Evolutionary conservation across 2,113 vertebrate species (phyloP).

Genomic region (Marmota monax): DNA sequence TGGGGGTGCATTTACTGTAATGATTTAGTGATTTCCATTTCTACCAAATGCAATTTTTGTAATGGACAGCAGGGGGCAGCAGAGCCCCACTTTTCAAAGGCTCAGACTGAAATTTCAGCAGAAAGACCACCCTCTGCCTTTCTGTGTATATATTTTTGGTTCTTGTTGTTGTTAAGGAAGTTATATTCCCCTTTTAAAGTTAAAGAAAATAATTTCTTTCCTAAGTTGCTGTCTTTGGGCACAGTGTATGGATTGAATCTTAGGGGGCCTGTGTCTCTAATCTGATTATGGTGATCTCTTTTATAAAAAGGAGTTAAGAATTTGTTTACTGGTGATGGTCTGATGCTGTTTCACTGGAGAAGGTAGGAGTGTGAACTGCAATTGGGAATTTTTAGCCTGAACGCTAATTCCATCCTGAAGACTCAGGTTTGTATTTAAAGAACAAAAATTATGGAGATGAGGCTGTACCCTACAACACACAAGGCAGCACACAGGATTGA

Average conservation of each 20-base stretch:
- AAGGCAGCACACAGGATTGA: not conserved
- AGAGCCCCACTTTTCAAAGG: constrained; percentile 80
- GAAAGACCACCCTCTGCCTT: not conserved
- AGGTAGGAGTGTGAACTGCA: not conserved
- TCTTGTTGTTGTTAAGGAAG: not conserved
- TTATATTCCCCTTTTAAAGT: not conserved
- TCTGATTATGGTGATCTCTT: not conserved
- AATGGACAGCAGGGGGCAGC: constrained; percentile 87
- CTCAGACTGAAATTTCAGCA: rapidly evolving
- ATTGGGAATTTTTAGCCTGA: not conserved
- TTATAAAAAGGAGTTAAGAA: constrained; percentile 13
- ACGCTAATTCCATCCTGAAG: not conserved
- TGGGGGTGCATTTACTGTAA: not conserved
- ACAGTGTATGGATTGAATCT: not conserved
- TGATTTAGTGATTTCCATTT: not conserved
- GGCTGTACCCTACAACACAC: not conserved
- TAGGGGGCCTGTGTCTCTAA: not conserved
- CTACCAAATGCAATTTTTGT: constrained; percentile 37
- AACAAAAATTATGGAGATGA: not conserved
- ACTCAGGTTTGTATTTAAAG: not conserved
- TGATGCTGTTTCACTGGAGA: not conserved
- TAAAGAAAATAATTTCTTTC: not conserved
- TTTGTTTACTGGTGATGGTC: not conserved
- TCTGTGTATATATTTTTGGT: constrained; percentile 22
- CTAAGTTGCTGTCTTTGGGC: not conserved